A percentile compares a stretch with the other conserved stretches of the same genome.
Conservation (phyloP, 30 jellyfish, hydroid and myxozoan genomes). For the Phacellophora camtschatica region DNA sequence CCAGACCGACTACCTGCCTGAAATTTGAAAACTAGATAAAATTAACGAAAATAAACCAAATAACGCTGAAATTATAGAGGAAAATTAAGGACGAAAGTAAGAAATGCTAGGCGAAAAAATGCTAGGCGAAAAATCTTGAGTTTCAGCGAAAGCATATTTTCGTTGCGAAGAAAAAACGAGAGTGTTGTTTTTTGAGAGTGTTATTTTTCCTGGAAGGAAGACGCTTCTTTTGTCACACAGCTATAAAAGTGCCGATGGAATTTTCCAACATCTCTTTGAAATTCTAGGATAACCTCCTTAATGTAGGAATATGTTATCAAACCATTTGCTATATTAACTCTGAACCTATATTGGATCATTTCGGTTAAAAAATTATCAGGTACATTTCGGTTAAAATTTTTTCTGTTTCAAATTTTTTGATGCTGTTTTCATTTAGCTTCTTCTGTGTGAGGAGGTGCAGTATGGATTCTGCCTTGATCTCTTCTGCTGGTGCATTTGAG, state of each 20-base stretch:
- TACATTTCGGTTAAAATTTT: too few relatives aligned
- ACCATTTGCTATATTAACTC: background rate
- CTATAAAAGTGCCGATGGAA: background rate
- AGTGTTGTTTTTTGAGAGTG: constrained; percentile 20
- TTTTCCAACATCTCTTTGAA: constrained; percentile 67
- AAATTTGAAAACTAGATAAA: too few relatives aligned
- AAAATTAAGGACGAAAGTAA: too few relatives aligned
- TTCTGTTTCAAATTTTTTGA: background rate
- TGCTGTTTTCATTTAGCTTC: background rate
- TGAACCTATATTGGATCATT: background rate
- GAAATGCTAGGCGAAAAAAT: too few relatives aligned
- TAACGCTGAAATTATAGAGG: too few relatives aligned
- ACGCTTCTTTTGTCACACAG: constrained; percentile 22
- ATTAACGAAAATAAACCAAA: too few relatives aligned
- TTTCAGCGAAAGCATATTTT: background rate
- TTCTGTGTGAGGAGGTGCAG: constrained; percentile 28
- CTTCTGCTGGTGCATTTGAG: constrained; percentile 16
- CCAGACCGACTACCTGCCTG: too few relatives aligned
- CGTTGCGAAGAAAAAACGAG: constrained; percentile 14
- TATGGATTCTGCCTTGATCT: constrained; percentile 22
- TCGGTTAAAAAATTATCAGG: background rate
- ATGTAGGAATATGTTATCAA: background rate
- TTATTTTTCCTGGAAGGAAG: constrained; percentile 22
- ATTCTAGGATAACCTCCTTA: constrained; percentile 6
- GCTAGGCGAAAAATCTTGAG: too few relatives aligned